Conservation (phyloP, 1,140 invertebrate species). For the Drosophila repleta region DNA sequence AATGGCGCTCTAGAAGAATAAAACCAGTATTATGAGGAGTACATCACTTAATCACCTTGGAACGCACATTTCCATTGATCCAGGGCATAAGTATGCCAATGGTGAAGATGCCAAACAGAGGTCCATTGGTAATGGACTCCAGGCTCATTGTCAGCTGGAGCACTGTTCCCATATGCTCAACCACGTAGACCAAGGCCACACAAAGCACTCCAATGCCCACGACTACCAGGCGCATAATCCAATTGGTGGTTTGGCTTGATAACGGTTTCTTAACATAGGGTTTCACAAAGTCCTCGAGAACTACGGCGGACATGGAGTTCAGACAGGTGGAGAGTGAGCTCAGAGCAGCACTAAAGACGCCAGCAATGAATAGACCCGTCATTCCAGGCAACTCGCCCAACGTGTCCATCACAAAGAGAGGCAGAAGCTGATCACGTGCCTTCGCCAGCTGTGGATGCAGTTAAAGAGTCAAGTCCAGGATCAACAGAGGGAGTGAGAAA, state of each 20-base stretch:
- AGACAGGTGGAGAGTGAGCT: constrained; percentile 91
- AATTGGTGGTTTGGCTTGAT: constrained; percentile 85
- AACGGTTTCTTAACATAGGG: constrained; percentile 83
- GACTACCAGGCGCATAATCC: constrained; percentile 86
- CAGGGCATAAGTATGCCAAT: constrained; percentile 90
- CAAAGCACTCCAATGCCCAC: constrained; percentile 85
- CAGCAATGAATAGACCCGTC: constrained; percentile 88
- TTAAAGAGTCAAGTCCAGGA: not conserved
- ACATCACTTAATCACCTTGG: not conserved
- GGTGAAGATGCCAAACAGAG: constrained; percentile 90
- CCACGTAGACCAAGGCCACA: constrained; percentile 85
- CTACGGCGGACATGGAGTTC: constrained; percentile 92
- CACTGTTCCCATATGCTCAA: constrained; percentile 86
- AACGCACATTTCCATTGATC: constrained; percentile 87
- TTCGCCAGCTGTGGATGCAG: constrained; percentile 83
- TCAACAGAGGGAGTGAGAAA: no score
- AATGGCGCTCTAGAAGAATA: constrained; percentile 88
- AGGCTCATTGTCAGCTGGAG: constrained; percentile 85
- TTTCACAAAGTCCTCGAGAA: constrained; percentile 88
- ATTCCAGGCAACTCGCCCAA: constrained; percentile 86
- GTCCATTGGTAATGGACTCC: constrained; percentile 88
- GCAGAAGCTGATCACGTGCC: constrained; percentile 86
- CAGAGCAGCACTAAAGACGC: constrained; percentile 89
- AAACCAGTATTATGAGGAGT: not conserved
- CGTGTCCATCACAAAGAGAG: constrained; percentile 88